Conservation (phyloP, 2,888 invertebrate genomes). For the Onthophagus sagittarius region DNA sequence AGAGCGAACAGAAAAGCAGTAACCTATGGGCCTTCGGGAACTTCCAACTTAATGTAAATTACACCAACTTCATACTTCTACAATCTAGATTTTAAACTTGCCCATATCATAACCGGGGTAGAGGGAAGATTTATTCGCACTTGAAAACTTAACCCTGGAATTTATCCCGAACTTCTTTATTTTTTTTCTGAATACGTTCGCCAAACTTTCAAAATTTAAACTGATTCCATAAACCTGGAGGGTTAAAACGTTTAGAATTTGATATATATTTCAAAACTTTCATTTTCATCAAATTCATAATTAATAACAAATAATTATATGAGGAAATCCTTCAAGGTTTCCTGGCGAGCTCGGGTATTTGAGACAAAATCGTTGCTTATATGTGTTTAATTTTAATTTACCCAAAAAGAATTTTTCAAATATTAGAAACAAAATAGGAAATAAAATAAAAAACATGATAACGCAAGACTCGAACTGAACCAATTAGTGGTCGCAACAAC, state of each 20-base stretch:
- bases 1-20: constrained; percentile 12
- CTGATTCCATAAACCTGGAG: neutral
- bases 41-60: constrained; percentile 29
- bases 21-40: constrained; percentile 27
- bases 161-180: constrained; percentile 36
- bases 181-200: constrained; percentile 41
- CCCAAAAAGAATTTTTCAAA: no score
- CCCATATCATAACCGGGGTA: constrained; percentile 39
- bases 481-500: no score
- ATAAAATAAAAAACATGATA: no score
- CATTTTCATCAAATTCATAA: constrained; percentile 17
- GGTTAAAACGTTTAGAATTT: neutral
- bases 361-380: no score
- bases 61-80: constrained; percentile 34
- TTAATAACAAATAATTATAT: no score
- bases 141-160: constrained; percentile 40
- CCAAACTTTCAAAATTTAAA: constrained; percentile 27
- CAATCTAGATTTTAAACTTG: constrained; percentile 42
- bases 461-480: no score
- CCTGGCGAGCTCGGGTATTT: no score
- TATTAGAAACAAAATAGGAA: no score
- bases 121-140: constrained; percentile 44
- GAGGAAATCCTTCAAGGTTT: no score
- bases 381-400: no score
- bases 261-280: neutral